phyloP scores from a whole-genome alignment of 2,888 invertebrate species.

The Caenorhabditis angaria region DNA sequence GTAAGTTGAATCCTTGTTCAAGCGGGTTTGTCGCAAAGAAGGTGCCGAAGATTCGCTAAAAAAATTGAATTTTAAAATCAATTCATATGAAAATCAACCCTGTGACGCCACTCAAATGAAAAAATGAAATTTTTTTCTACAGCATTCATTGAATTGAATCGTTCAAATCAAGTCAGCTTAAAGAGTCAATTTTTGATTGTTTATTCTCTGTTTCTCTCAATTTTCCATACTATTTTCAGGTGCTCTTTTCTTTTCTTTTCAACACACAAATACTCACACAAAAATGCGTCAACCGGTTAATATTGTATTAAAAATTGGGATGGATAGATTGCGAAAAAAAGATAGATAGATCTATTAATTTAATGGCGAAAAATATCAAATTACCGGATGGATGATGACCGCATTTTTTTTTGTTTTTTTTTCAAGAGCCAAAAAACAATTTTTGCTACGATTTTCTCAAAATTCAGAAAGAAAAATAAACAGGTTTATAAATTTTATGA shows the following conservation, averaged over 20 bases:
- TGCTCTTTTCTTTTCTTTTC: not conserved
- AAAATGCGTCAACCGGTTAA: not conserved
- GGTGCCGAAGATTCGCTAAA: conserved; percentile 57
- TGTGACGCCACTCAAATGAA: not conserved
- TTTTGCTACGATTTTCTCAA: too few species aligned
- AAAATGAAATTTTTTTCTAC: too few species aligned
- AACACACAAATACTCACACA: too few species aligned
- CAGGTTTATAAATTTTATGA: too few species aligned
- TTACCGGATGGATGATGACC: not conserved
- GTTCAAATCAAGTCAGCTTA: conserved; percentile 4
- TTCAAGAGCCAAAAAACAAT: too few species aligned
- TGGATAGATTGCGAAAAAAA: not conserved
- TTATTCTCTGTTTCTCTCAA: not conserved
- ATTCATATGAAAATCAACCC: too few species aligned
- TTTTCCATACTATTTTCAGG: not conserved
- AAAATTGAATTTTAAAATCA: conserved; percentile 11
- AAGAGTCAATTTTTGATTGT: not conserved
- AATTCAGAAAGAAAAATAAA: too few species aligned
- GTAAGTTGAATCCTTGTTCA: conserved; percentile 44
- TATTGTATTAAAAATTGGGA: not conserved
- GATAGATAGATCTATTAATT: not conserved
- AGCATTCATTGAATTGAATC: too few species aligned
- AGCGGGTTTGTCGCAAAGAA: conserved; percentile 45
- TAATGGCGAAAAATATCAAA: not conserved
- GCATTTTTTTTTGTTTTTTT: too few species aligned